These are phyloP conservation scores for Drosophila pandora DNA, from an alignment of 1,140 invertebrate genomes.

Conservation along the genomic window DNA sequence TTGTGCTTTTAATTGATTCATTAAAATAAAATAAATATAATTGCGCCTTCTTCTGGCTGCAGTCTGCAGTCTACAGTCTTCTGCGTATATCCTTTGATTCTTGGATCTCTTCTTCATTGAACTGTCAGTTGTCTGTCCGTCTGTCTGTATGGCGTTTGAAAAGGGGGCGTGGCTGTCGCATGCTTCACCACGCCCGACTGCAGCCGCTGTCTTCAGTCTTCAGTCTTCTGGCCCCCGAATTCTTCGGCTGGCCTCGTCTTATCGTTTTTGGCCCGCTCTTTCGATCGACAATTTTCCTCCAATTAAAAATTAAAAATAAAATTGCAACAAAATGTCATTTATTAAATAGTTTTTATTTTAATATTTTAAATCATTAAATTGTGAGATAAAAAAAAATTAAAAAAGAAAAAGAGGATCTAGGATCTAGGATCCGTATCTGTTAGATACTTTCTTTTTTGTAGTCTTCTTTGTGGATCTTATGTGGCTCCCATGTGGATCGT, in stretches of 20 bases:
- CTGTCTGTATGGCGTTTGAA: background rate
- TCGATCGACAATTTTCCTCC: constrained; percentile 28
- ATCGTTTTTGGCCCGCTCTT: constrained; percentile 20
- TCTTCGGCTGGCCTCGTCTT: constrained; percentile 9
- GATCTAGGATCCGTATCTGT: background rate
- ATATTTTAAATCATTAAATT: no score
- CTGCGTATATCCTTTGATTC: constrained; percentile 52
- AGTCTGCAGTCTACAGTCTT: background rate
- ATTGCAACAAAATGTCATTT: constrained; percentile 9
- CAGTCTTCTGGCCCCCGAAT: constrained; percentile 19
- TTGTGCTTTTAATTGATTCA: constrained; percentile 60
- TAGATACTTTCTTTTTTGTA: background rate
- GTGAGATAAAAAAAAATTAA: no score
- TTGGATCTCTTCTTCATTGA: constrained; percentile 50
- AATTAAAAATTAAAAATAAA: constrained; percentile 39
- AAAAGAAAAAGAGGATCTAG: no score
- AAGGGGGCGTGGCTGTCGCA: constrained; percentile 55
- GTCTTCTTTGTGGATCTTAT: background rate
- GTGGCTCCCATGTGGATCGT: background rate
- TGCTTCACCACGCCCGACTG: constrained; percentile 66
- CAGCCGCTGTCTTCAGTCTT: constrained; percentile 46
- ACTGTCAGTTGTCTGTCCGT: constrained; percentile 50
- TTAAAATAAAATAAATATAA: constrained; percentile 58
- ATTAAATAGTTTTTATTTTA: background rate
- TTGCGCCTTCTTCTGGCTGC: no score